These are phyloP conservation scores for Lissocephala sabroskyi DNA, from an alignment of 2,888 invertebrate species.

Conservation along the genomic window DNA sequence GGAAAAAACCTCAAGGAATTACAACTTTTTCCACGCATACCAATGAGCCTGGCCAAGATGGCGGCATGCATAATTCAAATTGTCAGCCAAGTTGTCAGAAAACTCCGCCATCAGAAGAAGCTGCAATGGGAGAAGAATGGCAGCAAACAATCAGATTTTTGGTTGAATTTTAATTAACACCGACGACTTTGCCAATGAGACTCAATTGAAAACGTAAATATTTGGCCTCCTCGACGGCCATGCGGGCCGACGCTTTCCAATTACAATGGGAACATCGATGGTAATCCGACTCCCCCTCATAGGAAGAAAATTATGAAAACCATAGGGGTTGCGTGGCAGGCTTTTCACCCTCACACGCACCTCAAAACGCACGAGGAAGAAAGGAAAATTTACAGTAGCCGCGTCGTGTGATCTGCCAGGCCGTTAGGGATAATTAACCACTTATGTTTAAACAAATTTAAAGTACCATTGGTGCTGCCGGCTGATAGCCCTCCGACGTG, in stretches of 20 bases:
- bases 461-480: slow-evolving; percentile 32
- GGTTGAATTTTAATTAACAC: neutral
- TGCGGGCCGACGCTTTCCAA: slow-evolving; percentile 42
- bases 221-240: slow-evolving; percentile 50
- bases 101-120: no score
- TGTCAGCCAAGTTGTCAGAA: slow-evolving; percentile 55
- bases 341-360: neutral
- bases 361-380: neutral
- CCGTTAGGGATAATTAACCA: slow-evolving; percentile 64
- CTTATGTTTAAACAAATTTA: slow-evolving; percentile 66
- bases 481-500: slow-evolving; percentile 35
- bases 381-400: neutral
- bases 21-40: no score
- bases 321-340: slow-evolving; percentile 45
- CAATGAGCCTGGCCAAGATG: slow-evolving; percentile 1
- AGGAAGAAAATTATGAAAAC: slow-evolving; percentile 53
- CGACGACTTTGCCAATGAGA: neutral
- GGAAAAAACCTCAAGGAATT: no score
- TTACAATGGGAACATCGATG: slow-evolving; percentile 3
- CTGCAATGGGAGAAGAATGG: no score
- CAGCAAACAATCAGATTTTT: no score
- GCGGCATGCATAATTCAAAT: slow-evolving; percentile 53
- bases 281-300: slow-evolving; percentile 20
- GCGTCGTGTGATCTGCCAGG: slow-evolving; percentile 12
- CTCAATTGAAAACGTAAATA: slow-evolving; percentile 59